Base-by-base conservation (phyloP, 1,140 invertebrate genomes). In the Daktulosphaira vitifoliae region DNA sequence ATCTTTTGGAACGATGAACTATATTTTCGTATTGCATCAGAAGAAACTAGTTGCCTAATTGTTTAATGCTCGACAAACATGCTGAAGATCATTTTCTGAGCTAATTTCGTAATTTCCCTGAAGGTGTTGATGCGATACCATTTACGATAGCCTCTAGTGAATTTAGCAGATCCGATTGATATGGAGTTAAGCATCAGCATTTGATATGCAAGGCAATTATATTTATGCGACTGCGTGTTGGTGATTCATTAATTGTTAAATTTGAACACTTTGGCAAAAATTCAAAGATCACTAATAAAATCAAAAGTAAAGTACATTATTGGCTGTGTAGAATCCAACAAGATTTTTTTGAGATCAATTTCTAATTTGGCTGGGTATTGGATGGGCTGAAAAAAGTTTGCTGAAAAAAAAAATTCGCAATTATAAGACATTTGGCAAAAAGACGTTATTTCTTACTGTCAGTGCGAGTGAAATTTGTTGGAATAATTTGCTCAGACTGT, bases 51-150 rank as follows among this genome's bases (percentile, higher is more conserved):
- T 16, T 51, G 15, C 72, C 69, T 29, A 5, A 48, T 23, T 71
- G 65, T 67, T 26, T 71, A 42, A 29, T 71, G 2, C 71, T 66
- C 49, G 71, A 73, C 53, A 66, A 69, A 64, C 65, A 71, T 69
- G 70, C 70, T 20, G 74, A 75, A 70, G 74, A 75, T 68, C 53
- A 74, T 18, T 73, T 73, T 51, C 52, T 69, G 1, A 72, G 74
- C 44, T 65, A 74, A 52, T 71, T 70, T 65, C 42, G 73, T 52
- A 64, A 18, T 16, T 76, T 71, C 52, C 65, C 66, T 68, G 71
- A 72, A 46, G 64, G 62, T 20, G 59, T 64, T 33, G 48, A 2
- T 8, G 68, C 69, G 1, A 72, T 68, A 1, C n/a, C n/a, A n/a
- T n/a, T n/a, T n/a, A n/a, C n/a, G n/a, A n/a, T n/a, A n/a, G n/a